Base-by-base conservation (phyloP, 2,113 vertebrate genomes). In the Cygnus buccinator region DNA sequence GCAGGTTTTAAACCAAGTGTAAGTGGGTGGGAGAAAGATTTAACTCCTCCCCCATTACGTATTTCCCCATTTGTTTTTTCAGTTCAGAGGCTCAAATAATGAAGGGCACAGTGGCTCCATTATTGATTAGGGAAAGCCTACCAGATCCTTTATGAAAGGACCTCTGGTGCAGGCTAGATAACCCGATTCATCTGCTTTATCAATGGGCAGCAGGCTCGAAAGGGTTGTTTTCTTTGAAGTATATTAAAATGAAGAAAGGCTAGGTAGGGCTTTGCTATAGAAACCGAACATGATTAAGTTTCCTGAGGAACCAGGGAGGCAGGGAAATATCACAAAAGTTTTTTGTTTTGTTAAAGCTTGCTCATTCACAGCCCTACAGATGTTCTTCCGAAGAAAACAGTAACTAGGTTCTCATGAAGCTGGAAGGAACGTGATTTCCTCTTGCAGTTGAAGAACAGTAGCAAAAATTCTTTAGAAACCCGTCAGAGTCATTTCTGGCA, bases 161-260 rank as follows among this genome's bases (percentile, higher is more conserved):
- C 41, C 46, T 73, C 84, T 81, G 44, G 65, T 79, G 61, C 11
- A 89, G 61, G 61, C 71, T 35, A 80, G 67, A 62, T 84, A 67
- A 94, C 70, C 43, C 84, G 75, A 33, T 79, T 65, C 5, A 11
- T 63, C 75, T 86, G 92, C 7, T 54, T 94, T 91, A 84, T 23
- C 58, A 35, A 84, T 29, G 29, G 66, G 37, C 74, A 87, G 84
- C 75, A 94, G 88, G 72, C 54, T 94, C 26, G 5, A 74, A 89
- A 94, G 65, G 26, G 59, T 6, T 87, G 46, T 39, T 91, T 87
- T 92, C 81, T 94, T 80, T 94, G 78, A 77, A 41, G 35, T 72
- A 44, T 72, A 39, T 89, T 62, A 94, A 96, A 96, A 90, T 85
- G 96, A 97, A 96, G 92, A 95, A 95, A 96, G 92, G 94, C 94